Conservation (phyloP, 2,888 invertebrate genomes). For the Leptopilina syphax region DNA sequence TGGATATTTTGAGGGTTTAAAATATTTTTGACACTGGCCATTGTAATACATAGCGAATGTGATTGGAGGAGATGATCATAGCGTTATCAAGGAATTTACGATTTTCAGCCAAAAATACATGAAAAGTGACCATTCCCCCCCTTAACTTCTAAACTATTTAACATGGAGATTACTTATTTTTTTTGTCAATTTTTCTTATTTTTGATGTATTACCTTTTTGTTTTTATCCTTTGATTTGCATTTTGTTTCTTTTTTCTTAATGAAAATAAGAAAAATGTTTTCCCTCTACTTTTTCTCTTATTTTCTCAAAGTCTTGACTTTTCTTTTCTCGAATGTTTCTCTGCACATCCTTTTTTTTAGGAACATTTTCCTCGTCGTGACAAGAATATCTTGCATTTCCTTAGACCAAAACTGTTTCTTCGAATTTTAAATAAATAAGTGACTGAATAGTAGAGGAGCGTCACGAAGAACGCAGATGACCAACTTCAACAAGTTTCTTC, state of each 20-base stretch:
- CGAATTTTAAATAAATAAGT: conserved; percentile 70
- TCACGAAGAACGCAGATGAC: conserved; percentile 57
- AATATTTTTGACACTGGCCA: too few species aligned
- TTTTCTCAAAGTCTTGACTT: not conserved
- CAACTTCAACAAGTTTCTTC: conserved; percentile 43
- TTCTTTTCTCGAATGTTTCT: not conserved
- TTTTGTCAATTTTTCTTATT: not conserved
- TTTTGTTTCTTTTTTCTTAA: not conserved
- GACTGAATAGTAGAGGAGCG: conserved; percentile 46
- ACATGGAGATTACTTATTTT: too few species aligned
- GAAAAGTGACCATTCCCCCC: too few species aligned
- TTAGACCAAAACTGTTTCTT: conserved; percentile 53
- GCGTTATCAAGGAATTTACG: too few species aligned
- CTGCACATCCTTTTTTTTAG: not conserved
- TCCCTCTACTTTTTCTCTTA: not conserved
- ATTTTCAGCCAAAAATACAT: too few species aligned
- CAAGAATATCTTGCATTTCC: conserved; percentile 25
- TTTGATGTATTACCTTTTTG: not conserved
- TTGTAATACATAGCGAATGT: too few species aligned
- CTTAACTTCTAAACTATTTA: too few species aligned
- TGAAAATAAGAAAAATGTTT: too few species aligned
- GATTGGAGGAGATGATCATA: too few species aligned
- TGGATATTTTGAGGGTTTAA: too few species aligned
- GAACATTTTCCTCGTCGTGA: not conserved
- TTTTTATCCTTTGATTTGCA: not conserved